Percentiles rank a stretch among this genome's conserved stretches.
Conservation (phyloP, 2,888 invertebrate genomes). For the Synergus japonicus region DNA sequence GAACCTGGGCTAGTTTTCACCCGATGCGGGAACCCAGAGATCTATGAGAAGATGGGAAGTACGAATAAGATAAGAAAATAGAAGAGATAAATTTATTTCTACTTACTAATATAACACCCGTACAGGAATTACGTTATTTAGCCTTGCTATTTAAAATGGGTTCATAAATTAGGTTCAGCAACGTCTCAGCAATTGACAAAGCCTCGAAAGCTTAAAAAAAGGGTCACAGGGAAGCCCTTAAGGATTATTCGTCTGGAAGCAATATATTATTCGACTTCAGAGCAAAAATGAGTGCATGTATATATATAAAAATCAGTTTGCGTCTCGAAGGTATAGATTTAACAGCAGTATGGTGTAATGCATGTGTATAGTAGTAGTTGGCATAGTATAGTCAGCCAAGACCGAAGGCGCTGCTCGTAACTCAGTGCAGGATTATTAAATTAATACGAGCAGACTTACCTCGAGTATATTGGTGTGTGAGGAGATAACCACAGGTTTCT, state of each 20-base stretch:
- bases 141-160: background rate
- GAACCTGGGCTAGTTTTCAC: background rate
- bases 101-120: background rate
- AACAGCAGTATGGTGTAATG: conserved; percentile 37
- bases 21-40: background rate
- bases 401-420: conserved; percentile 56
- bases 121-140: too few relatives aligned
- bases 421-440: conserved; percentile 62
- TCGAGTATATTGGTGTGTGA: conserved; percentile 53
- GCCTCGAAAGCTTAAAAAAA: background rate
- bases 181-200: background rate
- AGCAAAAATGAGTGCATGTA: background rate
- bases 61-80: background rate
- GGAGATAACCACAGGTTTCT: conserved; percentile 61
- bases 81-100: background rate
- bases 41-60: background rate
- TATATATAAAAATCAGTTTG: background rate
- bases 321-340: conserved; percentile 31
- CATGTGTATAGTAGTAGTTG: conserved; percentile 45
- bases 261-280: conserved; percentile 48
- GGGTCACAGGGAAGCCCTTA: background rate
- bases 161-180: background rate
- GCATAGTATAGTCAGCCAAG: conserved; percentile 43
- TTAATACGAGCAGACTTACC: conserved; percentile 59
- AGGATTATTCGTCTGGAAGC: conserved; percentile 43